phyloP scores from a whole-genome alignment of 2,113 vertebrate species.

The Lynx canadensis region DNA sequence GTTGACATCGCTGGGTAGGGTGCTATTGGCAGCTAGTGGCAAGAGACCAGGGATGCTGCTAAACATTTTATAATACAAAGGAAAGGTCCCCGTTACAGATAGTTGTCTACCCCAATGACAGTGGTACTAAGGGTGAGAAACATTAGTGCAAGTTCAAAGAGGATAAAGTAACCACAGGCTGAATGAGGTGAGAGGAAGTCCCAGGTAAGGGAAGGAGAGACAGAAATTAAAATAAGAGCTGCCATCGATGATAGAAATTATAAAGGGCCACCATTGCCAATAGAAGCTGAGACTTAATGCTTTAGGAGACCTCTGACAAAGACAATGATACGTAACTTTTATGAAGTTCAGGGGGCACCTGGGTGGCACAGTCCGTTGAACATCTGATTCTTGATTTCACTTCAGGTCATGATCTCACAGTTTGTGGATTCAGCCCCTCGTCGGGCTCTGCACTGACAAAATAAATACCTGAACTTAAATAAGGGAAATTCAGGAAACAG shows the following conservation, averaged over 20 bases:
- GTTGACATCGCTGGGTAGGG: background rate
- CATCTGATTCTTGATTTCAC: too few relatives aligned
- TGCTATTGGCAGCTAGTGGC: too few relatives aligned
- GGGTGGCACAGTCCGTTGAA: too few relatives aligned
- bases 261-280: fast-evolving
- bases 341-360: background rate
- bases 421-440: too few relatives aligned
- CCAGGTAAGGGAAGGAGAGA: background rate
- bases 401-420: too few relatives aligned
- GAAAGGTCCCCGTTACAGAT: background rate
- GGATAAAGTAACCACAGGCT: background rate
- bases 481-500: background rate
- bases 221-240: background rate
- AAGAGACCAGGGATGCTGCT: background rate
- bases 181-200: background rate
- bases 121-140: background rate
- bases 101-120: background rate
- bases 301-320: background rate
- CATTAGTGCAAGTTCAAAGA: background rate
- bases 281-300: background rate
- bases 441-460: too few relatives aligned
- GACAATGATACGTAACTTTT: background rate
- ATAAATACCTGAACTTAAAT: too few relatives aligned
- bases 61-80: background rate
- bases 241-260: background rate